These are phyloP conservation scores for Albula glossodonta DNA, from an alignment of 2,113 vertebrate genomes.

Conservation along the genomic window DNA sequence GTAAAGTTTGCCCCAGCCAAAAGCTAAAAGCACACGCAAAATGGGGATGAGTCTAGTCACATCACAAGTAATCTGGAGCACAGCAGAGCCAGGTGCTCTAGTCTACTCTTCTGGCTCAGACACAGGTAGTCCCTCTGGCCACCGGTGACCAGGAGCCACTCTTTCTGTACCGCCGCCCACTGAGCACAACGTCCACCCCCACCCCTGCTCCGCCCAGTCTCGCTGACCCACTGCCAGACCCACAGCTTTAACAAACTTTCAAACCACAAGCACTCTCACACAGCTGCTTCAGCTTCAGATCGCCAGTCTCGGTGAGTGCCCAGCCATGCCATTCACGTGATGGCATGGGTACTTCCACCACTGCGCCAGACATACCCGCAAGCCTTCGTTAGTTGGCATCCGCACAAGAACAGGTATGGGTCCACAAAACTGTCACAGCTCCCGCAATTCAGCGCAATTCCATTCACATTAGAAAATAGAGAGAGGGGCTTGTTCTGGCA, in stretches of 20 bases:
- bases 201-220: not conserved
- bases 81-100: not conserved
- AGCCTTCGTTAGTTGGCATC: not conserved
- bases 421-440: no score
- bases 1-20: not conserved
- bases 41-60: not conserved
- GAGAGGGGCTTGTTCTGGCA: not conserved
- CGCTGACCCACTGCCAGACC: not conserved
- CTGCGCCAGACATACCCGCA: not conserved
- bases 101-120: not conserved
- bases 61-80: not conserved
- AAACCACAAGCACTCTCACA: slow-evolving; percentile 13
- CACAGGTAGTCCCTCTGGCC: not conserved
- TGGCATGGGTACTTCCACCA: not conserved
- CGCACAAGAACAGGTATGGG: not conserved
- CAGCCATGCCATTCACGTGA: not conserved
- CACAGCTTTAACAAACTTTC: not conserved
- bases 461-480: not conserved
- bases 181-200: not conserved
- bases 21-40: not conserved
- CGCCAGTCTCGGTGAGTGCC: not conserved
- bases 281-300: not conserved
- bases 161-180: not conserved
- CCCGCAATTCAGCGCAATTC: no score
- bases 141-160: not conserved